phyloP scores from a whole-genome alignment of 2,888 invertebrate species.

The Pollenia griseotomentosa region DNA sequence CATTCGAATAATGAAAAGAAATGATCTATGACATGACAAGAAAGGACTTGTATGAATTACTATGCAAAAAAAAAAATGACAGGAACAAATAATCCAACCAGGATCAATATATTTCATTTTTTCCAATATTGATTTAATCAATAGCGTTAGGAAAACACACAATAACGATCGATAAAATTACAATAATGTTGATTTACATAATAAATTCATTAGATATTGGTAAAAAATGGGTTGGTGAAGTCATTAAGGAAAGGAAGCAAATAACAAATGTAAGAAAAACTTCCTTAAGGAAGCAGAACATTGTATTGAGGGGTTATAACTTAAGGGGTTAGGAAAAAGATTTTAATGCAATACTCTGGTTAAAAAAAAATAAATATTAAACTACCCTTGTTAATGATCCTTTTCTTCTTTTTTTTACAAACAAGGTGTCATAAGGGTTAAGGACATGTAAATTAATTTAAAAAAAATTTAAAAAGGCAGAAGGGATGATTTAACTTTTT shows the following conservation, averaged over 20 bases:
- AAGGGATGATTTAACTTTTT: constrained; percentile 7
- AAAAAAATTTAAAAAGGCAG: neutral
- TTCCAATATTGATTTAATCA: constrained; percentile 3
- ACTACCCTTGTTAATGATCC: constrained; percentile 39
- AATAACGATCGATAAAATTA: constrained; percentile 46
- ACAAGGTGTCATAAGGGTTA: constrained; percentile 45
- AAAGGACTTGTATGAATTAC: constrained; percentile 18
- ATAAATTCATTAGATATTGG: constrained; percentile 64
- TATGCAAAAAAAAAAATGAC: constrained; percentile 39
- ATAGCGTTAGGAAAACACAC: constrained; percentile 46
- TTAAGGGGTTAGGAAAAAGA: constrained; percentile 29
- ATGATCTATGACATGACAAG: constrained; percentile 45
- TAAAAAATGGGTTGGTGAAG: constrained; percentile 52
- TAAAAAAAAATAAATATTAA: neutral
- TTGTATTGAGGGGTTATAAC: neutral
- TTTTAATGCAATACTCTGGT: constrained; percentile 5
- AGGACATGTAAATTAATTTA: neutral
- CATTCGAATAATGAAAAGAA: constrained; percentile 65
- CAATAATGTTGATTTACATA: constrained; percentile 64
- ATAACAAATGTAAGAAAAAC: neutral
- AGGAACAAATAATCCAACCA: constrained; percentile 70
- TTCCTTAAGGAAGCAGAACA: neutral
- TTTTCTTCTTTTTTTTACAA: neutral
- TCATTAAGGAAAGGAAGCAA: constrained; percentile 17
- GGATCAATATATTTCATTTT: constrained; percentile 51